These are phyloP conservation scores for Diogma glabrata DNA, from an alignment of 2,888 invertebrate genomes.

Conservation along the genomic window DNA sequence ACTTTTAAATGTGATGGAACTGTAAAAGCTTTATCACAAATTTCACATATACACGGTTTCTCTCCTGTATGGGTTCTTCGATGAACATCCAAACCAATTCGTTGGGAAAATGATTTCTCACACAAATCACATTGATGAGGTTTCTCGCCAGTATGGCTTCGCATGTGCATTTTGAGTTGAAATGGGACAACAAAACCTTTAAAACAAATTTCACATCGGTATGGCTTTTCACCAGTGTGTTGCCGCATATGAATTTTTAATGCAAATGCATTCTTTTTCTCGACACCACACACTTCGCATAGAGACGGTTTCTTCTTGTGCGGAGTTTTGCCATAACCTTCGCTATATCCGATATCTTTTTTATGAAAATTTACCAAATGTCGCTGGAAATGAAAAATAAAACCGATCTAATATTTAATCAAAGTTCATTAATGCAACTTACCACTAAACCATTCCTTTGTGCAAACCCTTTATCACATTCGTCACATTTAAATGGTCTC, in stretches of 20 bases:
- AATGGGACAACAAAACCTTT: constrained; percentile 4
- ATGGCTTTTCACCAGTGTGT: constrained; percentile 2
- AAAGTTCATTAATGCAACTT: no score
- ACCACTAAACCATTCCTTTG: constrained; percentile 3
- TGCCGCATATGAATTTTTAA: constrained; percentile 2
- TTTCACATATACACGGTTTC: constrained; percentile 1
- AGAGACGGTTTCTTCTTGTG: constrained; percentile 2
- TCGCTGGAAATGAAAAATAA: no score
- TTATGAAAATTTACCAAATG: constrained; percentile 2
- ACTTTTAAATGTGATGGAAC: neutral
- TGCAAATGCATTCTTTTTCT: neutral
- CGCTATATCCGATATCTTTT: constrained; percentile 1
- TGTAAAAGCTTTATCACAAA: neutral
- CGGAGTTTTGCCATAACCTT: constrained; percentile 4
- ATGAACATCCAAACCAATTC: neutral
- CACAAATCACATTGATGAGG: constrained; percentile 4
- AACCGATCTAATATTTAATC: no score
- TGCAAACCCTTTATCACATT: neutral
- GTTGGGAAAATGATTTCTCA: constrained; percentile 3
- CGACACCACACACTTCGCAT: constrained; percentile 1
- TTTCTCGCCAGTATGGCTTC: constrained; percentile 5
- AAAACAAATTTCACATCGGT: neutral
- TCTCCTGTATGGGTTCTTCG: neutral
- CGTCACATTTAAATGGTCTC: constrained; percentile 1
- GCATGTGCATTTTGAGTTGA: constrained; percentile 4